Conservation (phyloP, 1,140 invertebrate genomes). For the Tenebrio molitor region DNA sequence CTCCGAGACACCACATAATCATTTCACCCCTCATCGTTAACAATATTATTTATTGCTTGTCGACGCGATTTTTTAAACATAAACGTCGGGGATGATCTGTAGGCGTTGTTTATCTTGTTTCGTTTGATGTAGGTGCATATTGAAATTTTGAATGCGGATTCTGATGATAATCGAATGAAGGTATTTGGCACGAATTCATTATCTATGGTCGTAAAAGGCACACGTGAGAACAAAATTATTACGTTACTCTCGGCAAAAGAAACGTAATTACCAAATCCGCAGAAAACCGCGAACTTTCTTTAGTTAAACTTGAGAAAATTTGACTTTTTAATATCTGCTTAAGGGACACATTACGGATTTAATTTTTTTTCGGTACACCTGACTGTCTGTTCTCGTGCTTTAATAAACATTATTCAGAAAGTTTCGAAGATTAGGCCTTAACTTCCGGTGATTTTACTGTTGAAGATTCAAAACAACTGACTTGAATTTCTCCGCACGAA, state of each 20-base stretch:
- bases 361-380: constrained; percentile 6
- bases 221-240: no score
- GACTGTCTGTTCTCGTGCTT: neutral
- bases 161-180: no score
- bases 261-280: no score
- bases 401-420: constrained; percentile 21
- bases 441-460: neutral
- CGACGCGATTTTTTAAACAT: neutral
- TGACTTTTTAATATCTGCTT: neutral
- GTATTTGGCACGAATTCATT: no score
- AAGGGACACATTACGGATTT: neutral
- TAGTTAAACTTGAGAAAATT: neutral
- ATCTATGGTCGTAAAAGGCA: no score
- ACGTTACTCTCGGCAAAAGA: no score
- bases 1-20: neutral
- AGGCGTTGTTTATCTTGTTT: no score
- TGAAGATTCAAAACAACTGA: neutral
- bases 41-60: neutral
- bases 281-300: no score
- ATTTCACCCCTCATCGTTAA: neutral
- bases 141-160: no score
- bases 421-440: neutral
- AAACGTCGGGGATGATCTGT: no score
- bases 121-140: no score
- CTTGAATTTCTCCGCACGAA: neutral